Evolutionary conservation across 1,140 invertebrate species (phyloP).

Genomic region (Harpegnathos saltator): DNA sequence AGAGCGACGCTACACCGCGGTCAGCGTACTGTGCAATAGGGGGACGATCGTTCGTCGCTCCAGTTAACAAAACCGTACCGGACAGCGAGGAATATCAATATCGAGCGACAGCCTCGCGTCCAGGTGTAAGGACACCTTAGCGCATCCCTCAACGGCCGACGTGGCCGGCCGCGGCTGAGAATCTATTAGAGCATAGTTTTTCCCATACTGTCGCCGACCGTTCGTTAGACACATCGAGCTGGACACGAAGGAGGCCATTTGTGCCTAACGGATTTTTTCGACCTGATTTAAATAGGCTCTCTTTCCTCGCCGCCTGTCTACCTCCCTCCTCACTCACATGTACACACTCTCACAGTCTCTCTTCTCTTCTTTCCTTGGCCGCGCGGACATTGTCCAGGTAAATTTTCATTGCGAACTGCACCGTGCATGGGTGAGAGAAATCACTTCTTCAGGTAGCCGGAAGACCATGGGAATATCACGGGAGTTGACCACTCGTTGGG

Average conservation of each 20-base stretch:
- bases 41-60: conserved; percentile 75
- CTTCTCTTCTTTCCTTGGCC: neutral
- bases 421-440: conserved; percentile 44
- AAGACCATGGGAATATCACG: conserved; percentile 81
- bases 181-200: conserved; percentile 53
- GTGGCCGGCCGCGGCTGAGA: conserved; percentile 25
- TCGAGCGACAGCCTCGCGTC: conserved; percentile 58
- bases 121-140: conserved; percentile 63
- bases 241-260: conserved; percentile 76
- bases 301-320: conserved; percentile 26
- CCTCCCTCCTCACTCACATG: neutral
- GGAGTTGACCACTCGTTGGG: conserved; percentile 64
- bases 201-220: conserved; percentile 57
- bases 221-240: conserved; percentile 53
- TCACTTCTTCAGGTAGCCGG: conserved; percentile 76
- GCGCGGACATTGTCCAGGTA: conserved; percentile 81
- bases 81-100: conserved; percentile 63
- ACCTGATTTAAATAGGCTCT: conserved; percentile 81
- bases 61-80: conserved; percentile 77
- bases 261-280: conserved; percentile 81
- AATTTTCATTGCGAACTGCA: conserved; percentile 38
- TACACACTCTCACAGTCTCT: too few relatives aligned
- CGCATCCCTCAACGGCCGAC: conserved; percentile 67
- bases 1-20: neutral
- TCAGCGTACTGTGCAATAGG: conserved; percentile 38